phyloP scores from a whole-genome alignment of 2,888 invertebrate species.

The Spilarctia lutea region DNA sequence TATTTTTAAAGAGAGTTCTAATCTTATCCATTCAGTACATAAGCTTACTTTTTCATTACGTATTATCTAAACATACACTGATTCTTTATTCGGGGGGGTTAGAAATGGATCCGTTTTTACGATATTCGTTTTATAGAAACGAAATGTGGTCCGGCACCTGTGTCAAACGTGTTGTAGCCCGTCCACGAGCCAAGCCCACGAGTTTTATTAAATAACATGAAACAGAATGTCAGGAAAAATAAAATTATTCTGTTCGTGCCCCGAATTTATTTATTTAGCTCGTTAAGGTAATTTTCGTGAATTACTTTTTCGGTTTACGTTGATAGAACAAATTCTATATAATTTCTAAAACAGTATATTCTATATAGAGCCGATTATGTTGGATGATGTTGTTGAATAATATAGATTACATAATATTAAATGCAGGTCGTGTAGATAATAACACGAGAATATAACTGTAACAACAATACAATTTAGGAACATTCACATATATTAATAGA shows the following conservation, averaged over 20 bases:
- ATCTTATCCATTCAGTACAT: too few relatives aligned
- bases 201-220: slow-evolving; percentile 16
- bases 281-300: slow-evolving; percentile 2
- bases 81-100: not conserved
- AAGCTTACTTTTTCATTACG: not conserved
- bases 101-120: not conserved
- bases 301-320: not conserved
- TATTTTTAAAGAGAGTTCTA: too few relatives aligned
- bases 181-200: not conserved
- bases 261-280: slow-evolving; percentile 10
- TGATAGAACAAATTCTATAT: not conserved
- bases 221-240: slow-evolving; percentile 5
- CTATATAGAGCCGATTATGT: not conserved
- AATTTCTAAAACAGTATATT: not conserved
- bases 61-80: not conserved
- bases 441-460: too few relatives aligned
- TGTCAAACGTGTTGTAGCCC: not conserved
- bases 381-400: not conserved
- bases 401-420: too few relatives aligned
- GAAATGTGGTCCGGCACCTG: not conserved
- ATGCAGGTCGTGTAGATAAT: too few relatives aligned
- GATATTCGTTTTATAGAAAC: not conserved
- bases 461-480: too few relatives aligned
- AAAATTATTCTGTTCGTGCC: slow-evolving; percentile 10
- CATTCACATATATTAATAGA: too few relatives aligned